phyloP scores from a whole-genome alignment of 1,140 invertebrate genomes.

The Leptinotarsa texana region DNA sequence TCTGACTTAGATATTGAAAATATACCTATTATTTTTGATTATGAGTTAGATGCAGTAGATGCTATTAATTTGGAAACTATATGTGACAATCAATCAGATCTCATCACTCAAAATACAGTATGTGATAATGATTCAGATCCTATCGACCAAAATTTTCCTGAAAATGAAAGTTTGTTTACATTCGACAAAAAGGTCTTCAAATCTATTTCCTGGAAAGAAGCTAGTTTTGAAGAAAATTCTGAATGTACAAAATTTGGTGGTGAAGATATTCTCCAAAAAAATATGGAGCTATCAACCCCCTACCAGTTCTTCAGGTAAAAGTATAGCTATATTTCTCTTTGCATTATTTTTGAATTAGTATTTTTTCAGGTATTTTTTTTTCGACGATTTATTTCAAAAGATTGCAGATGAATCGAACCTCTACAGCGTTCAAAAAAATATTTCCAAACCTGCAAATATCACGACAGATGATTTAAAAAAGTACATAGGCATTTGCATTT shows the following conservation, averaged over 20 bases:
- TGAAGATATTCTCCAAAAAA: neutral
- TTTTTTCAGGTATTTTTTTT: no score
- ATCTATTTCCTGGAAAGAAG: neutral
- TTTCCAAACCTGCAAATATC: neutral
- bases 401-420: no score
- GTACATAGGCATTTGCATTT: neutral
- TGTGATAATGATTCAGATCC: neutral
- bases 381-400: no score
- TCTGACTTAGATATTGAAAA: conserved; percentile 2
- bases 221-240: neutral
- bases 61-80: no score
- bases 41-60: neutral
- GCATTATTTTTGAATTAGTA: neutral
- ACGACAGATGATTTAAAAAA: neutral
- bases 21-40: neutral
- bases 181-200: neutral
- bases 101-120: neutral
- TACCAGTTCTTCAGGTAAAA: neutral
- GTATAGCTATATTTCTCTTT: neutral
- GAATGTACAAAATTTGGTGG: neutral
- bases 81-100: no score
- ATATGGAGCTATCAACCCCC: neutral
- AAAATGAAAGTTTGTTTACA: neutral
- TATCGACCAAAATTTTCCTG: neutral
- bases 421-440: neutral